phyloP scores from a whole-genome alignment of 2,113 vertebrate genomes.

The Perognathus longimembris region DNA sequence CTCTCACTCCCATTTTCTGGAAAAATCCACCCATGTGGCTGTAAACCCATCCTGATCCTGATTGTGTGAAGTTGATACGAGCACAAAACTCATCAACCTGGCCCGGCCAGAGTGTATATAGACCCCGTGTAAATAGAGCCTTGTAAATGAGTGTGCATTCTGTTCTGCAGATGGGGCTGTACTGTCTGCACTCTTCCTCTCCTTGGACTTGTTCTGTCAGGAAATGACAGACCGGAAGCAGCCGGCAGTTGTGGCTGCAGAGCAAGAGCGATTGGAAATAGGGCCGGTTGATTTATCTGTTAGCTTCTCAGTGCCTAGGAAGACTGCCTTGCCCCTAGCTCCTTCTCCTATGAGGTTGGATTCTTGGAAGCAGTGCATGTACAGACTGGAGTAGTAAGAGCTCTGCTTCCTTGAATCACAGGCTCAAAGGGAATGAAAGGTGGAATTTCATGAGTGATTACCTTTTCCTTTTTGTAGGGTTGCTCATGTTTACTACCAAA shows the following conservation, averaged over 20 bases:
- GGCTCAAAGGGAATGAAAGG: constrained; percentile 49
- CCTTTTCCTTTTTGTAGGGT: constrained; percentile 40
- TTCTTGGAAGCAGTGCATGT: constrained; percentile 77
- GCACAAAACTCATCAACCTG: constrained; percentile 83
- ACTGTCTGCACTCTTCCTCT: constrained; percentile 84
- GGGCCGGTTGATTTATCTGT: constrained; percentile 52
- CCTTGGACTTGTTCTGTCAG: constrained; percentile 86
- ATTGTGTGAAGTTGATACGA: constrained; percentile 72
- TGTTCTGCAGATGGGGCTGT: constrained; percentile 85
- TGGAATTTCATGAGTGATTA: constrained; percentile 30
- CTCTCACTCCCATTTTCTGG: constrained; percentile 42
- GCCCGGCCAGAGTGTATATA: constrained; percentile 88
- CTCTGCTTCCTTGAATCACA: constrained; percentile 46
- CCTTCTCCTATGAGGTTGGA: constrained; percentile 72
- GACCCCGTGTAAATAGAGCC: constrained; percentile 88
- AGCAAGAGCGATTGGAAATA: constrained; percentile 71
- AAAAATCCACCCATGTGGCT: constrained; percentile 58
- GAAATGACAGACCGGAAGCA: constrained; percentile 80
- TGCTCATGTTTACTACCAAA: constrained; percentile 54
- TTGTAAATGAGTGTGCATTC: constrained; percentile 90
- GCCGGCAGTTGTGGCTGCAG: constrained; percentile 48
- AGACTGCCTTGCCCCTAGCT: constrained; percentile 5
- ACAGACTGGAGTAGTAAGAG: constrained; percentile 43
- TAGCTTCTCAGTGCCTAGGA: constrained; percentile 79
- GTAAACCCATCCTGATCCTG: constrained; percentile 53